A percentile compares a stretch with the other conserved stretches of the same genome.
These are phyloP conservation scores for Sebastes diploproa DNA, from an alignment of 2,797 vertebrate genomes.

Conservation along the genomic window DNA sequence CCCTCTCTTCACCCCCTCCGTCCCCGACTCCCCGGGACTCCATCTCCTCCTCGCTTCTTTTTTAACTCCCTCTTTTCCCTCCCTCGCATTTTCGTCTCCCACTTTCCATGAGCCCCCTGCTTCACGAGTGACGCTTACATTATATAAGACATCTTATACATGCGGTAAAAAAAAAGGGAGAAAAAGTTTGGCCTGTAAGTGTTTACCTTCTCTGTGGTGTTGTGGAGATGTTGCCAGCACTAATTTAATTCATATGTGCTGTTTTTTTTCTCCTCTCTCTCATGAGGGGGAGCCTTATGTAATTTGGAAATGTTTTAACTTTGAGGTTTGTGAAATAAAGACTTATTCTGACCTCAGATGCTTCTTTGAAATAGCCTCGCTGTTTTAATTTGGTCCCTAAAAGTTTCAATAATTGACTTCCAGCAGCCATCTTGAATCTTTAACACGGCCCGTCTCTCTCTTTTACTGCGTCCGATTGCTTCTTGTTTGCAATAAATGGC, in stretches of 20 bases:
- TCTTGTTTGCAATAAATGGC: conserved; percentile 19
- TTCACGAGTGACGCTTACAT: conserved; percentile 43
- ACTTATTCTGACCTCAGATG: conserved; percentile 28
- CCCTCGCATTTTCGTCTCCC: conserved; percentile 50
- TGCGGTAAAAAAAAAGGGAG: conserved; percentile 22
- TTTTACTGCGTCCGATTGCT: neutral
- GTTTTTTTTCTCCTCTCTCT: conserved; percentile 12
- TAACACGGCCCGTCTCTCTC: neutral
- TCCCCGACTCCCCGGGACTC: conserved; percentile 53
- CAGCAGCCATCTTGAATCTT: conserved; percentile 11
- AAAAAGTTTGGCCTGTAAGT: conserved; percentile 60
- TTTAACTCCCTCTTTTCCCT: conserved; percentile 32
- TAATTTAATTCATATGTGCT: conserved; percentile 73
- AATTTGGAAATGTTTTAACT: conserved; percentile 54
- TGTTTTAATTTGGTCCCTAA: conserved; percentile 26
- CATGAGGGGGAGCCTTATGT: conserved; percentile 49
- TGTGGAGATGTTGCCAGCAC: conserved; percentile 67
- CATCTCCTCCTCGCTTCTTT: conserved; percentile 43
- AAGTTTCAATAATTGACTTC: conserved; percentile 13
- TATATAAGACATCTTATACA: conserved; percentile 71
- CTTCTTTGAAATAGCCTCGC: conserved; percentile 1
- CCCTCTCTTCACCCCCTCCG: conserved; percentile 41
- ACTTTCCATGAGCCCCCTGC: conserved; percentile 68
- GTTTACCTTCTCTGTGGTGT: conserved; percentile 73
- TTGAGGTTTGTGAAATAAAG: conserved; percentile 42